Evolutionary conservation across 2,797 vertebrate species (phyloP), one percentile per base, ranked within the genome.

Genomic region (Esox masquinongy): DNA sequence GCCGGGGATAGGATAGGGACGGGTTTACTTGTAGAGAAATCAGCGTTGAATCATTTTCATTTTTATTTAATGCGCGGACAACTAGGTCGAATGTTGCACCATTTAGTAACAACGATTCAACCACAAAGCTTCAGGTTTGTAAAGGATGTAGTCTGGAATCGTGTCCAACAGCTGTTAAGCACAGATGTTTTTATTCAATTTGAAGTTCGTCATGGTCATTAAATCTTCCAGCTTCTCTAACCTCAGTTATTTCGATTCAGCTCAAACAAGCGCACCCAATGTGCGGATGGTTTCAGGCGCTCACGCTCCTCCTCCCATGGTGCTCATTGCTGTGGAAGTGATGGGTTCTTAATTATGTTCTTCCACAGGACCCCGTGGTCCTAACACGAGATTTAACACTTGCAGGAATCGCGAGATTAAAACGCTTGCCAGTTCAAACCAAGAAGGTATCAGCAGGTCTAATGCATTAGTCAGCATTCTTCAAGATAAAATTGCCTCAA

Each of bases 341-440:
- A 68, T 26, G 19, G 70, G 49, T 71, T 16, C 49, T 15, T 29
- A 51, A 29, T 26, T 5, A 53, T 51, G 5, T 50, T 16, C 70
- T 61, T 66, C 68, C 17, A 53, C 59, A 43, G 47, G 24, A 66
- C 61, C 70, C 77, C 56, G 24, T 51, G 77, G 77, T 71, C 73
- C 77, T 72, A 75, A 70, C 51, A 74, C 77, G 47, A 79, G 73
- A 66, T 51, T 64, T 17, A 71, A 70, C 74, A 29, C 29, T 2
- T 53, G 29, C 68, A 70, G 15, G 43, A 26, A 29, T 43, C 26
- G 39, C 29, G 29, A 22, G 31, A 17, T 67, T 34, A 2, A 67
- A 34, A 7, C 26, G 5, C 29, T 11, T 29, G 16, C 15, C 11
- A 24, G 22, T 61, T 61, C 56, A 61, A 61, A 61, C 56, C 3